phyloP scores from a whole-genome alignment of 2,797 vertebrate species.

The Hoplostethus atlanticus region DNA sequence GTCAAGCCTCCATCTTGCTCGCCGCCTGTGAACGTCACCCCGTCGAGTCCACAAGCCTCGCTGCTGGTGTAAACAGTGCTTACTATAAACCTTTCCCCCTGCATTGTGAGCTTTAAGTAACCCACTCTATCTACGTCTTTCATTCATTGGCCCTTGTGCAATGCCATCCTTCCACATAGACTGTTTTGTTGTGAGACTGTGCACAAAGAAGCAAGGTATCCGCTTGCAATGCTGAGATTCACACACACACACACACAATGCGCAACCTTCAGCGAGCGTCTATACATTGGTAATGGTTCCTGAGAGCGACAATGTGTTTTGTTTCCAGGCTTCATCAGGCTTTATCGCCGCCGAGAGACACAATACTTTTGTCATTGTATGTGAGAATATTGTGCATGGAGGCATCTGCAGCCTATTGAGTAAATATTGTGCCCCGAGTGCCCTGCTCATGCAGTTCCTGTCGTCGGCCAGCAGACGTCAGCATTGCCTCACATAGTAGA shows the following conservation, averaged over 20 bases:
- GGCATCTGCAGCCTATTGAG: neutral
- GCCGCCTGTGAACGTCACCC: neutral
- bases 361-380: neutral
- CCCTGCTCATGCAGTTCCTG: slow-evolving; percentile 33
- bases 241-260: neutral
- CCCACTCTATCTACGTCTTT: neutral
- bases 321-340: neutral
- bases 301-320: slow-evolving; percentile 1
- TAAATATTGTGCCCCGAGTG: neutral
- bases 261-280: neutral
- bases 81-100: slow-evolving; percentile 17
- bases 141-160: slow-evolving; percentile 4
- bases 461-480: slow-evolving; percentile 61
- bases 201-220: slow-evolving; percentile 17
- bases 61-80: slow-evolving; percentile 20
- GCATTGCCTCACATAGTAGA: slow-evolving; percentile 39
- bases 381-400: neutral
- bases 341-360: slow-evolving; percentile 8
- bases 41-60: neutral
- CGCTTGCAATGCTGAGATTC: slow-evolving; percentile 1
- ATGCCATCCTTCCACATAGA: slow-evolving; percentile 16
- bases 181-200: slow-evolving; percentile 30
- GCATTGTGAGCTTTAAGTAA: slow-evolving; percentile 18
- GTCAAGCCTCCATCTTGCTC: neutral
- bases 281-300: neutral